Conservation (phyloP, 2,113 vertebrate species). For the Loxodonta africana region DNA sequence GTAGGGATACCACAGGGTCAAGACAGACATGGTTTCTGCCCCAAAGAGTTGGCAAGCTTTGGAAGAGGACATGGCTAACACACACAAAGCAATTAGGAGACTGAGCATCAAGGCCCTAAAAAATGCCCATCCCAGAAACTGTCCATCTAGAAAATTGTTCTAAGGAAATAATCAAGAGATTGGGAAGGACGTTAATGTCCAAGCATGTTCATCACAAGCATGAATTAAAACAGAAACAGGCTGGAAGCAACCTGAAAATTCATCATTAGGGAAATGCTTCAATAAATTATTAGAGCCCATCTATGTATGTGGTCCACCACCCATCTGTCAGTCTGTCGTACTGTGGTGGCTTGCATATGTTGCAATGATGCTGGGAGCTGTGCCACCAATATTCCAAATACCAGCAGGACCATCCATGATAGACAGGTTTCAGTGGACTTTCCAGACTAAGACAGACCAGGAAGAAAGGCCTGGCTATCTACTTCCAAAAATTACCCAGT, state of each 20-base stretch:
- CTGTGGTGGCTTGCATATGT: neutral
- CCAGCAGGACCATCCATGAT: neutral
- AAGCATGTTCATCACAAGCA: accelerated
- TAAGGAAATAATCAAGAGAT: neutral
- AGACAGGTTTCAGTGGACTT: neutral
- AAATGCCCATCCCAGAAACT: neutral
- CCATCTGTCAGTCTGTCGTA: neutral
- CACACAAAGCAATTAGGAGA: neutral
- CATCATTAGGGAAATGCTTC: neutral
- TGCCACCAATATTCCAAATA: neutral
- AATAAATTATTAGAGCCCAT: neutral
- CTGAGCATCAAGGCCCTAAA: neutral
- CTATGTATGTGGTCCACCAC: neutral
- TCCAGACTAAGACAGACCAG: neutral
- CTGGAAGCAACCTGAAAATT: neutral
- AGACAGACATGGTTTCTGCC: neutral
- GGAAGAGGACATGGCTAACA: neutral
- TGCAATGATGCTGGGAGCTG: neutral
- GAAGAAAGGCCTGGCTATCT: neutral
- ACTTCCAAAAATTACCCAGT: neutral
- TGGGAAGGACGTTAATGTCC: neutral
- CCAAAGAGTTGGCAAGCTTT: neutral
- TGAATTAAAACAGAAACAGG: neutral
- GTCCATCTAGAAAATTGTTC: neutral
- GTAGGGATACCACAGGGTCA: neutral